A percentile compares a stretch with the other conserved stretches of the same genome.
Conservation (phyloP, 1,140 invertebrate genomes). For the Ips typographus region DNA sequence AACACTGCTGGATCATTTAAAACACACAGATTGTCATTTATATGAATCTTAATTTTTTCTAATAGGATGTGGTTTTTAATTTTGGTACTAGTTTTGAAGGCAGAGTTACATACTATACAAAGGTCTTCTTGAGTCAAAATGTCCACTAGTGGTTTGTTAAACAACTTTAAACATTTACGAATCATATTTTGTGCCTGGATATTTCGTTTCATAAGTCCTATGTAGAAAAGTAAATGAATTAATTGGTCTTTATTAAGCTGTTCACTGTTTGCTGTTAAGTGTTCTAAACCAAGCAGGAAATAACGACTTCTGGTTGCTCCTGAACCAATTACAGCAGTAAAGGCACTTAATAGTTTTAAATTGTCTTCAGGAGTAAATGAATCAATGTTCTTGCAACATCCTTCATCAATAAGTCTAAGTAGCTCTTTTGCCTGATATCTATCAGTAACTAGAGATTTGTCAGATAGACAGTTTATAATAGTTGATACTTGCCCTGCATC, state of each 20-base stretch:
- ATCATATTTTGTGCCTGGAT: slow-evolving; percentile 38
- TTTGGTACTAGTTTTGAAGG: slow-evolving; percentile 50
- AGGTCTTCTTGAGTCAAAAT: slow-evolving; percentile 44
- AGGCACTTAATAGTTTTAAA: slow-evolving; percentile 42
- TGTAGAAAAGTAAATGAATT: slow-evolving; percentile 48
- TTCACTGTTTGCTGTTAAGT: slow-evolving; percentile 33
- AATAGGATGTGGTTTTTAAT: slow-evolving; percentile 43
- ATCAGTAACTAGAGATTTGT: slow-evolving; percentile 27
- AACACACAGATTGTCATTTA: slow-evolving; percentile 46
- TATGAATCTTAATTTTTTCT: slow-evolving; percentile 39
- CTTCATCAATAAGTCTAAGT: slow-evolving; percentile 39
- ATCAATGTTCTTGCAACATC: slow-evolving; percentile 38
- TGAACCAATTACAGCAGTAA: slow-evolving; percentile 40
- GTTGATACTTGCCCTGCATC: slow-evolving; percentile 21
- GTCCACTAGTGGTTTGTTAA: slow-evolving; percentile 38
- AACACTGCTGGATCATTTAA: slow-evolving; percentile 48
- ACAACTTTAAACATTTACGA: slow-evolving; percentile 41
- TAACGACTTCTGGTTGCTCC: slow-evolving; percentile 41
- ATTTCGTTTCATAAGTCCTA: slow-evolving; percentile 46
- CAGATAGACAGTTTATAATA: slow-evolving; percentile 30
- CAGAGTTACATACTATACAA: slow-evolving; percentile 49
- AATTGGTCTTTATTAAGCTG: slow-evolving; percentile 41
- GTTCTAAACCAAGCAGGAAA: slow-evolving; percentile 40
- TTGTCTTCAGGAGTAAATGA: slow-evolving; percentile 35
- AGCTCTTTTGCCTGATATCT: slow-evolving; percentile 36